phyloP scores from a whole-genome alignment of 2,113 vertebrate species.

The Geothlypis trichas region DNA sequence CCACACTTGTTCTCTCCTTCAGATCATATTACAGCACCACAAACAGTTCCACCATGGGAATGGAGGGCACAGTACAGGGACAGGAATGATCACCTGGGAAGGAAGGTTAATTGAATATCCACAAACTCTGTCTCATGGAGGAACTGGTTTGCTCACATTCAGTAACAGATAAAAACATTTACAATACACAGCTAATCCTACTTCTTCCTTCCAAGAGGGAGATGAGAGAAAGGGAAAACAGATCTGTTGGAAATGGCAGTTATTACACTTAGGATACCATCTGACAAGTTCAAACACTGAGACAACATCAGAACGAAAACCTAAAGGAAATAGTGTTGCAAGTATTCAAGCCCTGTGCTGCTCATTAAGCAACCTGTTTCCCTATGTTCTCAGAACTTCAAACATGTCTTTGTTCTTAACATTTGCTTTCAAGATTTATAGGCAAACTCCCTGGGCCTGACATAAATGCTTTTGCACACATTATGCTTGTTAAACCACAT shows the following conservation, averaged over 20 bases:
- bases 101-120: not conserved
- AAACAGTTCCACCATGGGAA: not conserved
- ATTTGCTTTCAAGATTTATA: constrained; percentile 50
- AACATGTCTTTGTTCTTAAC: constrained; percentile 20
- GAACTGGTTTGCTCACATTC: not conserved
- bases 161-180: not conserved
- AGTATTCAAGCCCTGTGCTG: not conserved
- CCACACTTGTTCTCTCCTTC: not conserved
- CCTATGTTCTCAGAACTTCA: not conserved
- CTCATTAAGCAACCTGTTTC: constrained; percentile 24
- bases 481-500: constrained; percentile 32
- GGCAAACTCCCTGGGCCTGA: not conserved
- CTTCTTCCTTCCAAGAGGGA: not conserved
- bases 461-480: constrained; percentile 14
- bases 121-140: not conserved
- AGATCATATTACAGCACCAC: not conserved
- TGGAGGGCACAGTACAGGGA: not conserved
- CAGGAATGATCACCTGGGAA: not conserved
- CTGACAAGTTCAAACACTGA: not conserved
- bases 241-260: not conserved
- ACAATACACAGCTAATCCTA: not conserved
- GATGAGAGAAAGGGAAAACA: not conserved
- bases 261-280: not conserved
- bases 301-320: not conserved
- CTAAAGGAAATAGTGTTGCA: not conserved